Base-by-base conservation (phyloP, 2,888 invertebrate genomes). In the Sinopyrophorus schimmeli region DNA sequence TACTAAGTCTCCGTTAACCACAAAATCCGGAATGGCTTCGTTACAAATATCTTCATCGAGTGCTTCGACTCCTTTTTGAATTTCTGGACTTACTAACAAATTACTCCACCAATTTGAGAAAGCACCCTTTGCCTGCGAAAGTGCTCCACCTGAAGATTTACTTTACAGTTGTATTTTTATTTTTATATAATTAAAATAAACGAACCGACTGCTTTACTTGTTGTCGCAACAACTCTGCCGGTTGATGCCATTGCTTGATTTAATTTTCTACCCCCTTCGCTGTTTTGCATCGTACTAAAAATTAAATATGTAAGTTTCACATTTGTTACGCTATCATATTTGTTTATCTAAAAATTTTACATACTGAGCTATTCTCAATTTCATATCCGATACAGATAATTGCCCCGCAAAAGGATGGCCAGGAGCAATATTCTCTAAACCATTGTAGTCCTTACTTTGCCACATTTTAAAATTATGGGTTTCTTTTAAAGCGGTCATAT, bases 341-440 rank as follows among this genome's bases (percentile, higher is more conserved):
- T n/a, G n/a, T n/a, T n/a, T n/a, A 32, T 14, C 15, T 15, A 21
- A 52, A 53, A 27, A 23, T 39, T 18, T 27, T 40, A 81, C 88
- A 84, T 77, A 93, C 92, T 93, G 92, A n/a, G 92, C 83, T 54
- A 93, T 78, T 66, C 90, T 82, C 3, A 93, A 75, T 71, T 92
- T 93, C 87, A 98, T 92, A 73, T 98, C 98, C 37, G 91, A 84
- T 11, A 97, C 91, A 9, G 92, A 94, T 6, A 97, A 75, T 61
- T 96, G 93, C 1, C 98, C 97, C 37, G 93, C 89, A 75, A 92
- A 96, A 0, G 96, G 94, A 77, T 98, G 98, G 7, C 92, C 88
- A 2, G 89, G 83, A 47, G 81, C 79, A n/a, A 86, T 76, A 58
- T 78, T 80, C 55, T 78, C 78, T 50, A 87, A 77, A 18, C 83